A percentile compares a stretch with the other conserved stretches of the same genome.
These are phyloP conservation scores for Chymomyza procnemis DNA, from an alignment of 2,888 invertebrate species.

Conservation along the genomic window DNA sequence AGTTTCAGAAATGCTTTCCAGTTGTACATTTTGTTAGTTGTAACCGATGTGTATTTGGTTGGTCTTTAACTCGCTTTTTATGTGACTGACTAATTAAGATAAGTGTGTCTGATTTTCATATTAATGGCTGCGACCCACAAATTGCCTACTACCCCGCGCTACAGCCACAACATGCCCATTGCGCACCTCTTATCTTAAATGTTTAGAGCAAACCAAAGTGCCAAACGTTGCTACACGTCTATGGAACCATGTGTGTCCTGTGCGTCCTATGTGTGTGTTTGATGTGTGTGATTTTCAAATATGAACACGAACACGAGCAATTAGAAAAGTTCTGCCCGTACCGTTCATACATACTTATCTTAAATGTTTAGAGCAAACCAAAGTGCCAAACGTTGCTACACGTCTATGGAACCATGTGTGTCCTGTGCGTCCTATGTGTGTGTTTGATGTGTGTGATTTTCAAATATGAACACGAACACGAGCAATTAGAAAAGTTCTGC, in stretches of 20 bases:
- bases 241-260: not conserved
- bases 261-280: not conserved
- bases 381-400: constrained; percentile 38
- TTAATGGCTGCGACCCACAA: constrained; percentile 50
- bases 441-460: not conserved
- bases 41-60: constrained; percentile 24
- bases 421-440: not conserved
- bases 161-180: constrained; percentile 29
- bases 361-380: too few relatives aligned
- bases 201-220: constrained; percentile 57
- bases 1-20: constrained; percentile 2
- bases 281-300: constrained; percentile 13
- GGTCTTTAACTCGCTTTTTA: constrained; percentile 33
- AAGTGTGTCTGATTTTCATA: constrained; percentile 74
- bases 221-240: constrained; percentile 47
- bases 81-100: constrained; percentile 69
- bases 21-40: constrained; percentile 22
- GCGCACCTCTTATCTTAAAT: constrained; percentile 68
- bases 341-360: not conserved
- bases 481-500: constrained; percentile 23
- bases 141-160: constrained; percentile 40
- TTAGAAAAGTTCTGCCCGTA: not conserved
- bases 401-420: not conserved
- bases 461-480: constrained; percentile 39
- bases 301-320: constrained; percentile 45